Percentiles rank a stretch among this genome's conserved stretches.
phyloP scores from a whole-genome alignment of 2,113 vertebrate genomes.

The Pelobates fuscus region DNA sequence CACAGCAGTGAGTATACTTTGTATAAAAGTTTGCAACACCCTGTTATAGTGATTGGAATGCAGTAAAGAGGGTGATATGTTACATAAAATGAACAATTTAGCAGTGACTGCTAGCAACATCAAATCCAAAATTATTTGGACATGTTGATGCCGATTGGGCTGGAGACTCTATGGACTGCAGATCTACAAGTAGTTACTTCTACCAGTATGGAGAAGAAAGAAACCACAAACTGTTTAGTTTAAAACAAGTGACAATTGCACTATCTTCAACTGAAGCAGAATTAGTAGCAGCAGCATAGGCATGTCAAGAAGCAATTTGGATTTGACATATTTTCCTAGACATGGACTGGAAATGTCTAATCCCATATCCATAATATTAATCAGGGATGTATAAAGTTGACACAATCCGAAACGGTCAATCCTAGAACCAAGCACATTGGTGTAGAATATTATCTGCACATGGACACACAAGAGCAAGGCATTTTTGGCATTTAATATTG shows the following conservation, averaged over 20 bases:
- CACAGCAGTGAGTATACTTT: not conserved
- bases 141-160: not conserved
- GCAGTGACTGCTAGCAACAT: not conserved
- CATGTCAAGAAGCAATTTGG: conserved; percentile 3
- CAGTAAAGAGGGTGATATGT: not conserved
- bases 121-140: not conserved
- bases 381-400: conserved; percentile 5
- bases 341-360: conserved; percentile 2
- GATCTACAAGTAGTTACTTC: not conserved
- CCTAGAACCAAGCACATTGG: not conserved
- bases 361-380: not conserved
- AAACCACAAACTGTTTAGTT: not conserved
- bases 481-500: not conserved
- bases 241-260: not conserved
- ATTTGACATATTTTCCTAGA: not conserved
- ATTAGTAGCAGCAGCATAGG: not conserved
- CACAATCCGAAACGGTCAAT: not conserved
- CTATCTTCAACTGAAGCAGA: too few species aligned
- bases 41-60: not conserved
- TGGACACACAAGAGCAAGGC: not conserved
- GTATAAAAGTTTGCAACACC: not conserved
- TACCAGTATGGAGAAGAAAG: not conserved
- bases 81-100: not conserved
- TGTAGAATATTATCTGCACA: not conserved
- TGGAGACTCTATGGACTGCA: not conserved